Evolutionary conservation across 2,113 vertebrate genomes (phyloP).

Genomic region (Nestor notabilis): DNA sequence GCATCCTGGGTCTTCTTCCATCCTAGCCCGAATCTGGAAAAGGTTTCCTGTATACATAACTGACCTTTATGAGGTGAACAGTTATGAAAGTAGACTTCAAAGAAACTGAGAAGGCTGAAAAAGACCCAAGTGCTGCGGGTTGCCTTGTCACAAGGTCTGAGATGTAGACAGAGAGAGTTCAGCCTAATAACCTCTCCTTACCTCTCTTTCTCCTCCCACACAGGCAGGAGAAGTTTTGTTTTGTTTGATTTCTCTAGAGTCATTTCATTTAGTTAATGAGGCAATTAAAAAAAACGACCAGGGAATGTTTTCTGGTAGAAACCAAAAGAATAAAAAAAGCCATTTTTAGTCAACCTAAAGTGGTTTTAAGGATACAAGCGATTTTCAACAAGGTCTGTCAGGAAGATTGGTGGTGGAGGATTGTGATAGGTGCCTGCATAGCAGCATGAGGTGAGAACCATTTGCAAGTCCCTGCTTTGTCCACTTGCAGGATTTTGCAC

Average conservation of each 20-base stretch:
- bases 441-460: fast-evolving
- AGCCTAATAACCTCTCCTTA: background rate
- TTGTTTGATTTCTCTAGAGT: background rate
- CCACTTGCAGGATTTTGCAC: fast-evolving
- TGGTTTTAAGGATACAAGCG: background rate
- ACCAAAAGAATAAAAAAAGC: background rate
- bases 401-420: background rate
- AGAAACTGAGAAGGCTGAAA: background rate
- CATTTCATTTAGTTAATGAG: background rate
- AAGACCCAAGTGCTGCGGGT: background rate
- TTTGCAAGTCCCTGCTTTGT: background rate
- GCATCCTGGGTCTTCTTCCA: background rate
- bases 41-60: background rate
- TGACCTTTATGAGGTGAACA: slow-evolving; percentile 1
- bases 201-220: background rate
- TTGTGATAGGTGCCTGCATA: background rate
- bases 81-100: background rate
- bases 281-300: background rate
- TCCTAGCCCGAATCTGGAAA: background rate
- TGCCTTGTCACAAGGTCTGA: background rate
- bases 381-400: background rate
- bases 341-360: background rate
- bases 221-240: background rate
- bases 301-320: background rate
- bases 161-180: background rate